A percentile compares a stretch with the other conserved stretches of the same genome.
Conservation (phyloP, 1,140 invertebrate genomes). For the Heliconius himera region DNA sequence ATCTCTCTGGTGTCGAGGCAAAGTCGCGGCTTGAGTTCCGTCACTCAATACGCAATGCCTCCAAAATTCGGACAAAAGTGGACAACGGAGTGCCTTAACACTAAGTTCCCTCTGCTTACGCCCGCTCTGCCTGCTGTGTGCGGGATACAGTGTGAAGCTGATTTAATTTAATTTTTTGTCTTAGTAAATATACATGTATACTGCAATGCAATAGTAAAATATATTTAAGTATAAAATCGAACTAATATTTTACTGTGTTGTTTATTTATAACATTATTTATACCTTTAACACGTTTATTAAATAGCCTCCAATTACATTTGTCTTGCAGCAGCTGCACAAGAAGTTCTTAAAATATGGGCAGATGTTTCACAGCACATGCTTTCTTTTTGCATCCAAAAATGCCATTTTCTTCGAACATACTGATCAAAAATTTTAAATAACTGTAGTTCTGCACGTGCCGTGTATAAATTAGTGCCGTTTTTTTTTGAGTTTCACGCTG, state of each 20-base stretch:
- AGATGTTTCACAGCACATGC: constrained; percentile 34
- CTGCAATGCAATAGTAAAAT: background rate
- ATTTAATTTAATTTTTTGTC: too few species aligned
- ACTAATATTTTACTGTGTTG: background rate
- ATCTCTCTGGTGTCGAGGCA: too few species aligned
- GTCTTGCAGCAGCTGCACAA: constrained; percentile 25
- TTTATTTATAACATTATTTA: background rate
- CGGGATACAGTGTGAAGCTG: too few species aligned
- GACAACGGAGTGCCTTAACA: too few species aligned
- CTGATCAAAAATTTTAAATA: constrained; percentile 10
- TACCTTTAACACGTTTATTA: background rate
- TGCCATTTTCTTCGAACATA: constrained; percentile 4
- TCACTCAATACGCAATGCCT: too few species aligned
- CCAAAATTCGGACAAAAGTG: too few species aligned
- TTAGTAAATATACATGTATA: too few species aligned
- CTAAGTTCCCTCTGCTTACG: too few species aligned
- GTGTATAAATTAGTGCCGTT: background rate
- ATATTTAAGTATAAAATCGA: background rate
- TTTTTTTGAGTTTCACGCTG: too few species aligned
- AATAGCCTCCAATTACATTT: background rate
- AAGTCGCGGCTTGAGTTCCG: too few species aligned
- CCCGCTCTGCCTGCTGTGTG: too few species aligned
- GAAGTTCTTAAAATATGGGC: constrained; percentile 14
- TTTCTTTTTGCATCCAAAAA: constrained; percentile 19
- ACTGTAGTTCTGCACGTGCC: background rate